Percentiles rank a stretch among this genome's conserved stretches.
Evolutionary conservation across 2,113 vertebrate genomes (phyloP).

Genomic region (Hippocampus zosterae): DNA sequence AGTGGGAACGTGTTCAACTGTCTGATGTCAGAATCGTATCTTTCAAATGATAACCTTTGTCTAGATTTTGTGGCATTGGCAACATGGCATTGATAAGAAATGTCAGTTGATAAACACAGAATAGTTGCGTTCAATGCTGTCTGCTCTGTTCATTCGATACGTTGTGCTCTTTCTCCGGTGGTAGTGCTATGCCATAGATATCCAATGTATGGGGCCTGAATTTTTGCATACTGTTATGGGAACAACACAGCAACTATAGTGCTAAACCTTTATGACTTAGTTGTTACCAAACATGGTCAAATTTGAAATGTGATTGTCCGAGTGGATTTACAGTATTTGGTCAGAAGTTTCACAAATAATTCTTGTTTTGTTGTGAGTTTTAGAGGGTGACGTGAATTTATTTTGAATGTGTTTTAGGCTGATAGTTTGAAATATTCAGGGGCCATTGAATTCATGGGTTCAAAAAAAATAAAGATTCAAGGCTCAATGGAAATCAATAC

Average conservation of each 20-base stretch:
- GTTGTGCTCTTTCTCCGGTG: conserved; percentile 30
- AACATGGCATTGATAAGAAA: conserved; percentile 21
- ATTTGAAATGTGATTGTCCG: conserved; percentile 24
- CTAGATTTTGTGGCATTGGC: conserved; percentile 27
- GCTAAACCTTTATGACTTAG: conserved; percentile 21
- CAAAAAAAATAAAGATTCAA: conserved; percentile 16
- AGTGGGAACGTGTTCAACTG: conserved; percentile 10
- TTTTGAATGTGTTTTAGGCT: conserved; percentile 20
- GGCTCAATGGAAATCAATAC: conserved; percentile 37
- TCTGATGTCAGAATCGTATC: conserved; percentile 24
- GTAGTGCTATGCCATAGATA: conserved; percentile 37
- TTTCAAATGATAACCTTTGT: conserved; percentile 25
- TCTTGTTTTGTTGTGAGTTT: conserved; percentile 24
- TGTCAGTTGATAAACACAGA: conserved; percentile 27
- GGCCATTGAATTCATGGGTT: conserved; percentile 24
- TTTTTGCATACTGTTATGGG: conserved; percentile 27
- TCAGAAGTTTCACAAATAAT: conserved; percentile 31
- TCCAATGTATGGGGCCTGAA: conserved; percentile 27
- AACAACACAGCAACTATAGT: conserved; percentile 22
- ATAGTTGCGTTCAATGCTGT: conserved; percentile 28
- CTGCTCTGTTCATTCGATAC: conserved; percentile 36
- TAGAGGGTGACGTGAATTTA: conserved; percentile 26
- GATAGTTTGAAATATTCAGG: conserved; percentile 26
- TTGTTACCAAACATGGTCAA: conserved; percentile 24
- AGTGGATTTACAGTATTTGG: conserved; percentile 22